phyloP scores from a whole-genome alignment of 2,113 vertebrate species.

The Mobula birostris region DNA sequence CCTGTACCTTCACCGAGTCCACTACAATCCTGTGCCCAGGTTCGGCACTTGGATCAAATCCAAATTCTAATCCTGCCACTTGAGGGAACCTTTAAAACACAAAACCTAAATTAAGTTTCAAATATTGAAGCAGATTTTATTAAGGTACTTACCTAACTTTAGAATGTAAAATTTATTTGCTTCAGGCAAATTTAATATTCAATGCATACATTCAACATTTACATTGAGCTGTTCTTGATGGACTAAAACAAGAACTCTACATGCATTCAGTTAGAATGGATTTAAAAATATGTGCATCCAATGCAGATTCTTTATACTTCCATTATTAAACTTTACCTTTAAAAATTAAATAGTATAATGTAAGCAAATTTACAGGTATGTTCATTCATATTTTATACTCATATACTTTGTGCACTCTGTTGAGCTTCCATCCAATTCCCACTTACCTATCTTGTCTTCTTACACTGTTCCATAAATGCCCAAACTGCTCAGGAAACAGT shows the following conservation, averaged over 20 bases:
- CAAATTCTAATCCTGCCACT: slow-evolving; percentile 48
- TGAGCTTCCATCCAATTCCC: too few relatives aligned
- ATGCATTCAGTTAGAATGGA: not conserved
- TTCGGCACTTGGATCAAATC: slow-evolving; percentile 47
- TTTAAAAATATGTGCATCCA: not conserved
- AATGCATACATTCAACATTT: not conserved
- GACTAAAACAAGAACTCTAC: not conserved
- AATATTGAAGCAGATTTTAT: slow-evolving; percentile 24
- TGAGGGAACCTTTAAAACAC: slow-evolving; percentile 48
- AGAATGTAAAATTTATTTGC: not conserved
- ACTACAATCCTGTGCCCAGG: slow-evolving; percentile 42
- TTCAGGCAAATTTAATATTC: slow-evolving; percentile 12
- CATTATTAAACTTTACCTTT: not conserved
- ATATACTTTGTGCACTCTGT: too few relatives aligned
- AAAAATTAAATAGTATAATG: slow-evolving; percentile 2
- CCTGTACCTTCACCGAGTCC: slow-evolving; percentile 47
- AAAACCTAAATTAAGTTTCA: slow-evolving; percentile 21
- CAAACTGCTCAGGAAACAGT: too few relatives aligned
- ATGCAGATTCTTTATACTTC: not conserved
- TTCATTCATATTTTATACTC: not conserved
- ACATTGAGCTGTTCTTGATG: not conserved
- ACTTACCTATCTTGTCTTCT: too few relatives aligned
- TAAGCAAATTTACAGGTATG: not conserved
- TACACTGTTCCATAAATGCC: too few relatives aligned
- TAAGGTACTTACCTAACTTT: not conserved